Conservation (phyloP, 2,113 vertebrate genomes). For the Grallaria varia region DNA sequence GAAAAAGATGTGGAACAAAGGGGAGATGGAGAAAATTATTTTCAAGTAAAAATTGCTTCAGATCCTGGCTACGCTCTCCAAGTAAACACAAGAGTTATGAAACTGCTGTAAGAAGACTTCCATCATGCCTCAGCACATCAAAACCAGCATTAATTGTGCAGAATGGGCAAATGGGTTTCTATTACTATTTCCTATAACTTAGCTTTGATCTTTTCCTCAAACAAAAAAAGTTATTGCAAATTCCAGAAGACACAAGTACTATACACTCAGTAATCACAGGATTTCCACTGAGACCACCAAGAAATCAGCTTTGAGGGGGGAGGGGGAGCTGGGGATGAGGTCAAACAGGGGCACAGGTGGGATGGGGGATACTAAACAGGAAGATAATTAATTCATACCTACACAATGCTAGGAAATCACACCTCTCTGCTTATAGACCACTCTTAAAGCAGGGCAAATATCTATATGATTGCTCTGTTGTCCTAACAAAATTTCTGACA, state of each 20-base stretch:
- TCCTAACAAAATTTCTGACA: background rate
- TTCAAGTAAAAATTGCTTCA: background rate
- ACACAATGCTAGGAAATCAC: background rate
- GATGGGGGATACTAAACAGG: background rate
- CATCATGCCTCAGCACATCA: background rate
- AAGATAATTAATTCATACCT: background rate
- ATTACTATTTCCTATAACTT: background rate
- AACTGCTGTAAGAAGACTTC: background rate
- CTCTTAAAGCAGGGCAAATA: background rate
- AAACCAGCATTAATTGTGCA: background rate
- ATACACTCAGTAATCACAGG: background rate
- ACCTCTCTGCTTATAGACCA: background rate
- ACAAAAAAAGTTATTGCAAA: background rate
- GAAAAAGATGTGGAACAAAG: background rate
- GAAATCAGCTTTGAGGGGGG: fast-evolving
- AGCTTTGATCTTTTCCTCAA: background rate
- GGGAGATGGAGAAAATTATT: background rate
- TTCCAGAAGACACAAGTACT: background rate
- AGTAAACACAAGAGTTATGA: background rate
- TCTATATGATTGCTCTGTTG: background rate
- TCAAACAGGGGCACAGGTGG: background rate
- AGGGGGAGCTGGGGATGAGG: fast-evolving
- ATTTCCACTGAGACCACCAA: background rate
- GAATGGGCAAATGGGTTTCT: background rate
- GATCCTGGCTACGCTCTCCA: background rate